A percentile compares a stretch with the other conserved stretches of the same genome.
Evolutionary conservation across 2,113 vertebrate genomes (phyloP).

Genomic region (Amphiprion ocellaris): DNA sequence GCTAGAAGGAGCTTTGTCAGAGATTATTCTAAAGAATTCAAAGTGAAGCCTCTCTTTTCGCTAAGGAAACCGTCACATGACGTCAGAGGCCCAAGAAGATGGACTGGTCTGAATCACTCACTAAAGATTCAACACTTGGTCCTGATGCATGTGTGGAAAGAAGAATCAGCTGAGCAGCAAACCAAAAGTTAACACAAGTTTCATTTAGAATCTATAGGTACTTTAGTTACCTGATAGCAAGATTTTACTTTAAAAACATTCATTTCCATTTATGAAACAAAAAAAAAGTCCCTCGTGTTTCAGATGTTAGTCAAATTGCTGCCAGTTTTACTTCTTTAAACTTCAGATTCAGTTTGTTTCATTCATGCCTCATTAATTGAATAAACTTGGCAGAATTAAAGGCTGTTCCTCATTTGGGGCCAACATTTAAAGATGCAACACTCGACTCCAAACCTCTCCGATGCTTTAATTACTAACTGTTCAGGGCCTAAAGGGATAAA

Average conservation of each 20-base stretch:
- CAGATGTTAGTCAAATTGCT: not conserved
- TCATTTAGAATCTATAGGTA: not conserved
- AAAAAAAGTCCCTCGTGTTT: not conserved
- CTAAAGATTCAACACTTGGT: slow-evolving; percentile 58
- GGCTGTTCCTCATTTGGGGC: not conserved
- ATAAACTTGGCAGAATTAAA: not conserved
- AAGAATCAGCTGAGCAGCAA: not conserved
- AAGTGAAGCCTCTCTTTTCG: slow-evolving; percentile 8
- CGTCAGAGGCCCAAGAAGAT: slow-evolving; percentile 53
- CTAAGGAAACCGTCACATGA: slow-evolving; percentile 39
- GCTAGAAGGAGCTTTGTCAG: not conserved
- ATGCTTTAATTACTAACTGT: not conserved
- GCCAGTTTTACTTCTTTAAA: not conserved
- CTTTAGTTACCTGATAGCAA: no score
- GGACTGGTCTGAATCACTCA: slow-evolving; percentile 66
- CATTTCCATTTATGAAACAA: not conserved
- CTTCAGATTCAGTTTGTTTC: not conserved
- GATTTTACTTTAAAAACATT: no score
- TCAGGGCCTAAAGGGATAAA: slow-evolving; percentile 1
- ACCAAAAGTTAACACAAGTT: not conserved
- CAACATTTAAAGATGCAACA: not conserved
- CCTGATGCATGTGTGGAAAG: slow-evolving; percentile 6
- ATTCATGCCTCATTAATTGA: not conserved
- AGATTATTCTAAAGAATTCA: slow-evolving; percentile 24
- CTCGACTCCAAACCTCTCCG: no score